Evolutionary conservation across 2,113 vertebrate genomes (phyloP), one percentile per base, ranked within the genome.

Genomic region (Ictalurus furcatus): DNA sequence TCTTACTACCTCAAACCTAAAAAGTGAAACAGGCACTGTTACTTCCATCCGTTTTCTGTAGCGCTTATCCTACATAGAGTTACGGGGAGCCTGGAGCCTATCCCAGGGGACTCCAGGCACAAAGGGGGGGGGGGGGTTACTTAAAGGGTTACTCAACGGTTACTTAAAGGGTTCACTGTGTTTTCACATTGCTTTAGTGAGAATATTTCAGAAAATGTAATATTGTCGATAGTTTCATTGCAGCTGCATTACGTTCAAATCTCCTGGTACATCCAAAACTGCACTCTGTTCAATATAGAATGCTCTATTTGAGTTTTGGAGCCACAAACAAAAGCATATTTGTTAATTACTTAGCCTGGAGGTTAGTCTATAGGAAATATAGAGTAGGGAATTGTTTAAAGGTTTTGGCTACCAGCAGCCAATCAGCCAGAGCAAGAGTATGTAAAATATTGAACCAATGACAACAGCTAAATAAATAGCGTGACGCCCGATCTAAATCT

Each of bases 1-100:
- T 78, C 12, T 30, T 78, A 40, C 48, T 69, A 88, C 52, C 87
- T 89, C 25, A 25, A 63, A 37, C 69, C 78, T 88, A 69, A 67
- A 85, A 76, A 83, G 34, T 71, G 34, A 52, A 71, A 52, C 74
- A 59, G 30, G 17, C 16, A 48, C 17, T 48, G 56, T 48, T 73
- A 61, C 52, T 9, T 48, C 48, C 48, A 48, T 48, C 48, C 8
- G 6, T 48, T 48, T 48, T 6, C 44, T 48, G 44, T 48, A 48
- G 44, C 40, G 4, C 40, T 40, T 40, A 40, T 40, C 40, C 40
- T 40, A 40, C 40, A 40, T 40, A 40, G 40, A 40, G 40, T 4
- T 40, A 40, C 40, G 34, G 34, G 34, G 34, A 34, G 34, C 34
- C 34, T 34, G 34, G 34, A 34, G 34, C 34, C 34, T 34, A 34